phyloP scores from a whole-genome alignment of 2,113 vertebrate genomes.

The Acanthochromis polyacanthus region DNA sequence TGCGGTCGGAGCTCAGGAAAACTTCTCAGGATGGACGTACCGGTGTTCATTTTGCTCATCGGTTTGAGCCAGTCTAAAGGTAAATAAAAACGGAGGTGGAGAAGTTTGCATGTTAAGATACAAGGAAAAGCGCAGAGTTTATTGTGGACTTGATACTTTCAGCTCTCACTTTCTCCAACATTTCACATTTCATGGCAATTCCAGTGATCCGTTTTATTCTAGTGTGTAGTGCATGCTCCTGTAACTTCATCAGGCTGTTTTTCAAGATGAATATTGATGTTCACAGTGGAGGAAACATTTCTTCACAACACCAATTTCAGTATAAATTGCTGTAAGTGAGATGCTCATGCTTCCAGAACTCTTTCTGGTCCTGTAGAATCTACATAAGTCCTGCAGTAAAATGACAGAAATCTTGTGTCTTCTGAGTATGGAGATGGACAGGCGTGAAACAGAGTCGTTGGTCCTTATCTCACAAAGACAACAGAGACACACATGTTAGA shows the following conservation, averaged over 20 bases:
- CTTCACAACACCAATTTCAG: too few relatives aligned
- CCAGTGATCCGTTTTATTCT: too few relatives aligned
- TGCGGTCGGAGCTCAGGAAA: slow-evolving; percentile 8
- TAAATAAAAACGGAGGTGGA: slow-evolving; percentile 3
- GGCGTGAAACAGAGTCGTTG: not conserved
- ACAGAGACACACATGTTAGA: not conserved
- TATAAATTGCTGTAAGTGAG: too few relatives aligned
- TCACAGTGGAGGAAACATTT: too few relatives aligned
- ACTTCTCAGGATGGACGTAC: slow-evolving; percentile 55
- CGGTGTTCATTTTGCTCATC: slow-evolving; percentile 57
- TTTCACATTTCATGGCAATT: too few relatives aligned
- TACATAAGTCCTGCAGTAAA: not conserved
- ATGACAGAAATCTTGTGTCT: not conserved
- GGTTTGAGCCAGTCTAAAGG: slow-evolving; percentile 59
- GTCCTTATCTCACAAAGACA: too few relatives aligned
- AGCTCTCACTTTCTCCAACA: too few relatives aligned
- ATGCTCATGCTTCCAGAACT: not conserved
- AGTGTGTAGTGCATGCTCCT: not conserved
- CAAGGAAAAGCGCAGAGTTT: too few relatives aligned
- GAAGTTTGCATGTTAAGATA: too few relatives aligned
- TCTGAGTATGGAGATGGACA: not conserved
- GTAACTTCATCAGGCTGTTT: not conserved
- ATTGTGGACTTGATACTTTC: too few relatives aligned
- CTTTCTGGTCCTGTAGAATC: not conserved
- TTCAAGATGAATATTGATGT: not conserved